Conservation (phyloP, 2,888 invertebrate genomes). For the Heliconius ismenius region DNA sequence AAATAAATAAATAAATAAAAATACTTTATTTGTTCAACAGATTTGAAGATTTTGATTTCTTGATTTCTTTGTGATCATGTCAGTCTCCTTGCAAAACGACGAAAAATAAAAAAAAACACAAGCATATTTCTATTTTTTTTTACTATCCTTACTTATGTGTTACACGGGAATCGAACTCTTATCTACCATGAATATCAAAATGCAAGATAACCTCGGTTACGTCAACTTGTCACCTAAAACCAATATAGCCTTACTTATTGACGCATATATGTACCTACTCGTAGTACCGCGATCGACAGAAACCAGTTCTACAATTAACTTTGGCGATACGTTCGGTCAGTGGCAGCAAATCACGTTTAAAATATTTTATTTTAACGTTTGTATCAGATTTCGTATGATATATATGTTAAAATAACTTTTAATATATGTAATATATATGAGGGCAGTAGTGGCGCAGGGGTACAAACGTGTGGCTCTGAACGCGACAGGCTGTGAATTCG, state of each 20-base stretch:
- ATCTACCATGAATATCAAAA: background rate
- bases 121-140: too few relatives aligned
- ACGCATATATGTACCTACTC: background rate
- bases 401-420: background rate
- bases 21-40: too few relatives aligned
- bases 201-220: background rate
- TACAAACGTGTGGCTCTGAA: too few relatives aligned
- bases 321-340: constrained; percentile 9
- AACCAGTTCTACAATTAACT: constrained; percentile 7
- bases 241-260: background rate
- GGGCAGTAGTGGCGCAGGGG: too few relatives aligned
- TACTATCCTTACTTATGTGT: too few relatives aligned
- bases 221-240: background rate
- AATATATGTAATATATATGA: too few relatives aligned
- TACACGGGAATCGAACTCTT: background rate
- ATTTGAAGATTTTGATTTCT: too few relatives aligned
- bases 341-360: constrained; percentile 2
- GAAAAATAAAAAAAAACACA: too few relatives aligned
- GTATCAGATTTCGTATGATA: background rate
- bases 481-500: too few relatives aligned
- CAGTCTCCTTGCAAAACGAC: too few relatives aligned
- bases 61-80: too few relatives aligned
- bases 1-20: too few relatives aligned
- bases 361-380: background rate
- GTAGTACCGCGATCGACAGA: background rate